phyloP scores from a whole-genome alignment of 2,113 vertebrate species.

The Cyprinodon variegatus region DNA sequence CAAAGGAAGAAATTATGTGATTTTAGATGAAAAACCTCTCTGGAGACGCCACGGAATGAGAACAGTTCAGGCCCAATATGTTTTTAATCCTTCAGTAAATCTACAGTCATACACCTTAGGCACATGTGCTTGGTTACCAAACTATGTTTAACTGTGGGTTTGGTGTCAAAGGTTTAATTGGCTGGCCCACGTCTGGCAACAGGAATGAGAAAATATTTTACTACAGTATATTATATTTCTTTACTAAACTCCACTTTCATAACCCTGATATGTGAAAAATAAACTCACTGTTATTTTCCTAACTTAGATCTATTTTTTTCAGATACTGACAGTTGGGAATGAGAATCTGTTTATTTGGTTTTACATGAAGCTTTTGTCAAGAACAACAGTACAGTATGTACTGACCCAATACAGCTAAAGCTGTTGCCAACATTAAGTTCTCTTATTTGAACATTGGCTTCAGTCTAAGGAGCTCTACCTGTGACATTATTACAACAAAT shows the following conservation, averaged over 20 bases:
- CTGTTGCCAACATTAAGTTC: background rate
- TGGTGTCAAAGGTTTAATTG: background rate
- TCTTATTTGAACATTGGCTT: background rate
- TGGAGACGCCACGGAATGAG: background rate
- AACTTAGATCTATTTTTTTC: background rate
- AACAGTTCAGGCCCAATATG: background rate
- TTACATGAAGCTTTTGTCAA: background rate
- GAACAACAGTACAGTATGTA: background rate
- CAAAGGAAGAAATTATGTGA: background rate
- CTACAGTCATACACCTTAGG: background rate
- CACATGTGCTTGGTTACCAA: background rate
- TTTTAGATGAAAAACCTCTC: background rate
- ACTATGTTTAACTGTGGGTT: background rate
- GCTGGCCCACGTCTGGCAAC: background rate
- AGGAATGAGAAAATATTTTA: background rate
- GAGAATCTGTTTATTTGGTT: background rate
- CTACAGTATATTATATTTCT: background rate
- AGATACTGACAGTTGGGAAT: background rate
- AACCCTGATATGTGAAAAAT: background rate
- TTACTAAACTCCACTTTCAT: background rate
- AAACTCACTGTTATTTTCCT: background rate
- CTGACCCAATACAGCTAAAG: background rate
- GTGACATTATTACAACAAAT: background rate
- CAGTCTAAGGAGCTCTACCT: background rate
- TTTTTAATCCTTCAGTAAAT: background rate